These are phyloP conservation scores for Cyprinodon brontotheroides DNA, from an alignment of 2,113 vertebrate species.

Conservation along the genomic window DNA sequence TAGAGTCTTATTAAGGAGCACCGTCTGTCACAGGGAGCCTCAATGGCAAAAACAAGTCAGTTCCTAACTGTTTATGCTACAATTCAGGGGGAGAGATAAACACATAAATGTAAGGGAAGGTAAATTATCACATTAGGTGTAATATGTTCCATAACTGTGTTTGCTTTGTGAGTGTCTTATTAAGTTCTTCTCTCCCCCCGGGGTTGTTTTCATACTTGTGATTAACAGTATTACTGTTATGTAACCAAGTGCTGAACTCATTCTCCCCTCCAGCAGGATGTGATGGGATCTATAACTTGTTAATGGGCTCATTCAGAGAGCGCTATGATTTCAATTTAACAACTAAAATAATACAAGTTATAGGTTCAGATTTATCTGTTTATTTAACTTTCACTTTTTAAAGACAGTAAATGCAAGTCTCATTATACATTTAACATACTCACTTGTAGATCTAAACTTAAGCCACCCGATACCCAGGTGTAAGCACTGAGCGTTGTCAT, in stretches of 20 bases:
- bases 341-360: conserved; percentile 17
- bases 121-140: conserved; percentile 14
- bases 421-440: background rate
- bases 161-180: conserved; percentile 5
- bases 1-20: conserved; percentile 76
- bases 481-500: conserved; percentile 3
- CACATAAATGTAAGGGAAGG: background rate
- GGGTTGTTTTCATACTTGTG: conserved; percentile 8
- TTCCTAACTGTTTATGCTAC: conserved; percentile 40
- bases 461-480: conserved; percentile 14
- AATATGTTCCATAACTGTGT: conserved; percentile 1
- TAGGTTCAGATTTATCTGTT: background rate
- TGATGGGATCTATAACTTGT: conserved; percentile 29
- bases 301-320: conserved; percentile 1
- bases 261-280: conserved; percentile 12
- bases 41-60: conserved; percentile 47
- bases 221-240: conserved; percentile 15
- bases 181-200: background rate
- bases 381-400: background rate
- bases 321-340: background rate
- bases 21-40: conserved; percentile 74
- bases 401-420: conserved; percentile 1
- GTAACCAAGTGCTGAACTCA: conserved; percentile 34
- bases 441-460: conserved; percentile 59
- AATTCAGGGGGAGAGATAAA: conserved; percentile 19